phyloP scores from a whole-genome alignment of 2,888 invertebrate species.

The Liodrosophila aerea region DNA sequence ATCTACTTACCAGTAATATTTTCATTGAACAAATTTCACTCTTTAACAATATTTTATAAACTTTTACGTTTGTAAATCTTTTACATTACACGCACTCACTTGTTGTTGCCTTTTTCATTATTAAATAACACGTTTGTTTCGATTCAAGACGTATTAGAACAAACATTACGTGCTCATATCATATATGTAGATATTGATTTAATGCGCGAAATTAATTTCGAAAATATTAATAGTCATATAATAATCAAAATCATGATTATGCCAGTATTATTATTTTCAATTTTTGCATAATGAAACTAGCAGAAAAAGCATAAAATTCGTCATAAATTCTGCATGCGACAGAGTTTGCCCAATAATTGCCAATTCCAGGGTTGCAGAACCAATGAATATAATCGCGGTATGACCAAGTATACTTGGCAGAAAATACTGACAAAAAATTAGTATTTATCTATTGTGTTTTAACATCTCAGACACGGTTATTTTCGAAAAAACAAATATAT shows the following conservation, averaged over 20 bases:
- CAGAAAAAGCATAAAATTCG: slow-evolving; percentile 38
- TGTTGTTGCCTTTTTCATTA: slow-evolving; percentile 48
- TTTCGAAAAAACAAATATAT: neutral
- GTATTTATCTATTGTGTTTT: too few species aligned
- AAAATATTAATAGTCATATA: slow-evolving; percentile 18
- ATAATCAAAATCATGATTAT: slow-evolving; percentile 21
- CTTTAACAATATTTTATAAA: neutral
- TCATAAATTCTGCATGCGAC: slow-evolving; percentile 58
- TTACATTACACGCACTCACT: slow-evolving; percentile 41
- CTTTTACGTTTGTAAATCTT: neutral
- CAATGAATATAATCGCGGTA: slow-evolving; percentile 7
- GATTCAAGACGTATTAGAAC: slow-evolving; percentile 19
- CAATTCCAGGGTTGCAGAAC: slow-evolving; percentile 29
- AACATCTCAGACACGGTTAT: neutral
- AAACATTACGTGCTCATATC: slow-evolving; percentile 24
- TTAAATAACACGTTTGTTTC: slow-evolving; percentile 66
- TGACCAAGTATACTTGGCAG: neutral
- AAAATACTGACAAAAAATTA: slow-evolving; percentile 16
- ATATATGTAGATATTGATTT: slow-evolving; percentile 20
- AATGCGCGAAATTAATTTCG: slow-evolving; percentile 27
- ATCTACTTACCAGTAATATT: slow-evolving; percentile 56
- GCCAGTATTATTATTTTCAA: slow-evolving; percentile 30
- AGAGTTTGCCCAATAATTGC: slow-evolving; percentile 41
- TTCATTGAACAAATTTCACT: slow-evolving; percentile 34
- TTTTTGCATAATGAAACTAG: slow-evolving; percentile 52